Conservation (phyloP, 2,113 vertebrate species). For the Caracal caracal region DNA sequence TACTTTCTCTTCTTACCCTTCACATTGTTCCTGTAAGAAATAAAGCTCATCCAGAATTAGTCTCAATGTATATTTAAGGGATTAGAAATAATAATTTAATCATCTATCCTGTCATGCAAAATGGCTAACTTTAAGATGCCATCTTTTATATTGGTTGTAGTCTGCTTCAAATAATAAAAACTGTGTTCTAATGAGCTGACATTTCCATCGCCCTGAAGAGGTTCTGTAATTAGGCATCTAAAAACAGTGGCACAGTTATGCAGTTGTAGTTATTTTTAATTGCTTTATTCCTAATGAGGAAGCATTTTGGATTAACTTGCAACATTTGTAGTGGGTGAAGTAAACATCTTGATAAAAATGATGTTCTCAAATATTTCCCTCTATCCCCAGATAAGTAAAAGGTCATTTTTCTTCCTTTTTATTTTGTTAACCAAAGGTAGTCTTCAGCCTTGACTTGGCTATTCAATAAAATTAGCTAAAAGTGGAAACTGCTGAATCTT, state of each 20-base stretch:
- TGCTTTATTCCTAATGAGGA: constrained; percentile 69
- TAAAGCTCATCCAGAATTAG: constrained; percentile 45
- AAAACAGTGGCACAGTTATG: constrained; percentile 57
- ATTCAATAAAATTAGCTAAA: not conserved
- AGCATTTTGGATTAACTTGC: constrained; percentile 57
- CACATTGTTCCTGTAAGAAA: not conserved
- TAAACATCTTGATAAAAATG: constrained; percentile 48
- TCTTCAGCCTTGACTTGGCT: not conserved
- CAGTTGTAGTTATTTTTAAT: constrained; percentile 73
- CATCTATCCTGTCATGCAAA: not conserved
- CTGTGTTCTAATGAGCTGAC: constrained; percentile 66
- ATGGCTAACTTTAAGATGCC: constrained; percentile 14
- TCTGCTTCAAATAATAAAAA: constrained; percentile 54
- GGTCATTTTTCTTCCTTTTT: not conserved
- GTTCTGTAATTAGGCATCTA: constrained; percentile 70
- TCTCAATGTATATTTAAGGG: constrained; percentile 20
- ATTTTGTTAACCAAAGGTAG: not conserved
- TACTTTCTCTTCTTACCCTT: constrained; percentile 21
- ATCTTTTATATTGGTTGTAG: constrained; percentile 41
- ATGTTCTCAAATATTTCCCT: constrained; percentile 30
- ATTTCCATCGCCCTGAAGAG: constrained; percentile 60
- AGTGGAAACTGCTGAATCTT: not conserved
- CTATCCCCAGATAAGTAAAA: not conserved
- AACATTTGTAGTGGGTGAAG: constrained; percentile 14
- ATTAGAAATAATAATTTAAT: constrained; percentile 58